Conservation (phyloP, 2,888 invertebrate genomes). For the Euproctis similis region DNA sequence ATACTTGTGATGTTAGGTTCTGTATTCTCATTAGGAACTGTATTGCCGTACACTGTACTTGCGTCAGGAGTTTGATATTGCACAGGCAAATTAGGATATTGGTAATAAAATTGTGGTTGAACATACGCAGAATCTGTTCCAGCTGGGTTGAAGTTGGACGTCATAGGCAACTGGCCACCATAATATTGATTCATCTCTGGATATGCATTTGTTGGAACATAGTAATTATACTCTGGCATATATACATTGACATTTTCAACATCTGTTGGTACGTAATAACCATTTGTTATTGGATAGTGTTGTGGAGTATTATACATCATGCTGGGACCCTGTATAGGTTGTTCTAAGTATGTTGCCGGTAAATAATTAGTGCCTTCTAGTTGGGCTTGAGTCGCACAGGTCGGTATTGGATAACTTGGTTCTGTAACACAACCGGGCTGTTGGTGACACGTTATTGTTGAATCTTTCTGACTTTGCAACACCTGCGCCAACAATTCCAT, state of each 20-base stretch:
- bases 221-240: slow-evolving; percentile 61
- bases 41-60: slow-evolving; percentile 17
- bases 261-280: slow-evolving; percentile 46
- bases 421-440: slow-evolving; percentile 34
- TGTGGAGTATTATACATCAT: slow-evolving; percentile 54
- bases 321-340: slow-evolving; percentile 44
- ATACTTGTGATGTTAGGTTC: slow-evolving; percentile 25
- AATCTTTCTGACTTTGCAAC: slow-evolving; percentile 61
- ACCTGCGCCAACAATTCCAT: slow-evolving; percentile 93
- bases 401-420: slow-evolving; percentile 38
- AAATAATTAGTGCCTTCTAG: slow-evolving; percentile 51
- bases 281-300: slow-evolving; percentile 46
- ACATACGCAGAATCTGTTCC: slow-evolving; percentile 47
- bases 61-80: slow-evolving; percentile 33
- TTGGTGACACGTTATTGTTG: slow-evolving; percentile 39
- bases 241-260: slow-evolving; percentile 50
- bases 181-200: slow-evolving; percentile 42
- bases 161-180: slow-evolving; percentile 34
- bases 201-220: slow-evolving; percentile 46
- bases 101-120: slow-evolving; percentile 58
- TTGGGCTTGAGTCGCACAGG: slow-evolving; percentile 55
- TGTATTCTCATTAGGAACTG: slow-evolving; percentile 17
- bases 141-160: slow-evolving; percentile 33
- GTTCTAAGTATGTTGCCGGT: slow-evolving; percentile 56
- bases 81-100: slow-evolving; percentile 44